These are phyloP conservation scores for Pyxicephalus adspersus DNA, from an alignment of 2,113 vertebrate genomes.

Conservation along the genomic window DNA sequence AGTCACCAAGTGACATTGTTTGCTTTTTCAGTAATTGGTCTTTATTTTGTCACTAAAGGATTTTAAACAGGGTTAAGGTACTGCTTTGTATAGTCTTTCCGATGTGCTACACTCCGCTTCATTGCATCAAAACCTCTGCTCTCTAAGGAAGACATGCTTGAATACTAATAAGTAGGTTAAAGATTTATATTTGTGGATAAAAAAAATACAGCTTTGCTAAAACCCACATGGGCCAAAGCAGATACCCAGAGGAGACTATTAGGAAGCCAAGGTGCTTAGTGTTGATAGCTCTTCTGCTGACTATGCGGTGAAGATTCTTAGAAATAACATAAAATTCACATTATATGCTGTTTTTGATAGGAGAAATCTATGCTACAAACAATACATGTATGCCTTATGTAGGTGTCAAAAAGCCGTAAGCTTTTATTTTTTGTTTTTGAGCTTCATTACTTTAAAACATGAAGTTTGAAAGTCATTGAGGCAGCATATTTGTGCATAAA, in stretches of 20 bases:
- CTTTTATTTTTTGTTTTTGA: not conserved
- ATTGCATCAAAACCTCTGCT: not conserved
- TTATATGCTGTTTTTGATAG: constrained; percentile 26
- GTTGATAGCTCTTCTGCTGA: constrained; percentile 47
- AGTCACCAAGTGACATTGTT: not conserved
- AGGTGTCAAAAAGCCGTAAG: constrained; percentile 24
- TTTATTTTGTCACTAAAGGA: not conserved
- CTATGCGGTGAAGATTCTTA: constrained; percentile 9
- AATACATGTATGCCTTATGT: constrained; percentile 5
- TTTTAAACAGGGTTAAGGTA: constrained; percentile 20
- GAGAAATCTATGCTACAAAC: constrained; percentile 35
- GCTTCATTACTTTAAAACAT: no score
- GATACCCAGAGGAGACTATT: constrained; percentile 24
- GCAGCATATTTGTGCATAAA: constrained; percentile 21
- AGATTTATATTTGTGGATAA: not conserved
- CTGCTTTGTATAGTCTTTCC: constrained; percentile 7
- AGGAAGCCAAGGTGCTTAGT: constrained; percentile 23
- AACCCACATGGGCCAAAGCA: not conserved
- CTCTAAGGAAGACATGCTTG: not conserved
- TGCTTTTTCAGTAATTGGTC: constrained; percentile 4
- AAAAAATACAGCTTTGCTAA: constrained; percentile 21
- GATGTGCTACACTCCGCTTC: constrained; percentile 3
- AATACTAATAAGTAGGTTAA: constrained; percentile 28
- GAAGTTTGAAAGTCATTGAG: constrained; percentile 10
- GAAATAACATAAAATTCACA: constrained; percentile 16